These are phyloP conservation scores for Cinclus cinclus DNA, from an alignment of 2,113 vertebrate genomes.

Conservation along the genomic window DNA sequence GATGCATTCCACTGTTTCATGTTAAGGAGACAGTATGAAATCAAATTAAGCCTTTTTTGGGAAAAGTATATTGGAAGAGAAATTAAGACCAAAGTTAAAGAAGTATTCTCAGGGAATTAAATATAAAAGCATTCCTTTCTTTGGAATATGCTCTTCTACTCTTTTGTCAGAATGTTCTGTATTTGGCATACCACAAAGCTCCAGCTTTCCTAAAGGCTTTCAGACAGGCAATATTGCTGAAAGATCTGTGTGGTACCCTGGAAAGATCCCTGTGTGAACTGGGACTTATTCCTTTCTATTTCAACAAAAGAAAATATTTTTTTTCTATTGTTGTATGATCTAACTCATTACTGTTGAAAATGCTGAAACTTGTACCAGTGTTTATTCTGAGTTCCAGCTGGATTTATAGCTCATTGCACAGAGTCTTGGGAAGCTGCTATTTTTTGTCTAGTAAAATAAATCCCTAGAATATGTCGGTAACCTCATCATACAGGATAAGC, in stretches of 20 bases:
- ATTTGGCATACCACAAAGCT: not conserved
- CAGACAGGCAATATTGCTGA: not conserved
- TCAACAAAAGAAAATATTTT: not conserved
- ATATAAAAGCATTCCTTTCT: conserved; percentile 22
- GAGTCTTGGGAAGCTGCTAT: not conserved
- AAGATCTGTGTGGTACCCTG: not conserved
- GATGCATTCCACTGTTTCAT: not conserved
- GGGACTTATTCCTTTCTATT: not conserved
- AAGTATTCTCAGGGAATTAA: conserved; percentile 47
- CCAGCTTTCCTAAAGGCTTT: conserved; percentile 2
- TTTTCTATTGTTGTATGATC: not conserved
- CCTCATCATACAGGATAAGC: not conserved
- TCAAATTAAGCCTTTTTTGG: conserved; percentile 8
- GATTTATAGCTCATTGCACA: not conserved
- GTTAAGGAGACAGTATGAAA: conserved; percentile 42
- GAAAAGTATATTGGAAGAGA: not conserved
- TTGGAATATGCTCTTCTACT: conserved; percentile 31
- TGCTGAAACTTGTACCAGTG: not conserved
- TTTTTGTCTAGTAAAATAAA: not conserved
- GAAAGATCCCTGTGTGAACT: not conserved
- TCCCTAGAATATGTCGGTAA: not conserved
- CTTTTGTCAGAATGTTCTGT: conserved; percentile 22
- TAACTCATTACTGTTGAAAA: not conserved
- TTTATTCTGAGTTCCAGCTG: not conserved
- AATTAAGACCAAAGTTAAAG: conserved; percentile 7